These are phyloP conservation scores for Dryocosmus kuriphilus DNA, from an alignment of 2,888 invertebrate genomes.

Conservation along the genomic window DNA sequence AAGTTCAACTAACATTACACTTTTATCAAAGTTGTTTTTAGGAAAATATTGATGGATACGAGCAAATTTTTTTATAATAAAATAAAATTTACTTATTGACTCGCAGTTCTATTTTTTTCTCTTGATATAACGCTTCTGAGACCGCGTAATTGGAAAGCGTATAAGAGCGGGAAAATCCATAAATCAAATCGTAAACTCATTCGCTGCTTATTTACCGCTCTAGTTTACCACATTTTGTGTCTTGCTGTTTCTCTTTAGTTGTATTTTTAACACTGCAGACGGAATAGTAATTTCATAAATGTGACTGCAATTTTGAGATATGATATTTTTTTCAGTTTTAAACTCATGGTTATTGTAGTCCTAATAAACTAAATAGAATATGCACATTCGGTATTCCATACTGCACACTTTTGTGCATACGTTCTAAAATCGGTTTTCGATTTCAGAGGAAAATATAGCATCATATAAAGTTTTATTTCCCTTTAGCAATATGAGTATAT, in stretches of 20 bases:
- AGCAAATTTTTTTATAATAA: neutral
- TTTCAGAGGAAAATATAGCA: neutral
- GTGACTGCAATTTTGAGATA: slow-evolving; percentile 9
- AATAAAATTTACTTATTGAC: neutral
- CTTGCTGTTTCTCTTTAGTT: slow-evolving; percentile 15
- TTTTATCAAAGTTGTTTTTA: neutral
- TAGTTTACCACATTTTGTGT: slow-evolving; percentile 28
- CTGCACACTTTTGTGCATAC: neutral
- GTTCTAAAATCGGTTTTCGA: neutral
- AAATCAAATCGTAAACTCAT: slow-evolving; percentile 28
- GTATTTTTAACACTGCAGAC: slow-evolving; percentile 14
- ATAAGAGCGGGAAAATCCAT: slow-evolving; percentile 26
- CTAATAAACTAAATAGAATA: neutral
- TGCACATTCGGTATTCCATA: neutral
- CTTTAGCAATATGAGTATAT: no score
- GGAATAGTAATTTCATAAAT: slow-evolving; percentile 11
- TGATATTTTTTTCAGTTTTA: neutral
- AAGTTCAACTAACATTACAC: no score
- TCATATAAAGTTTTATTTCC: neutral
- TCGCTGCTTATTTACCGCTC: slow-evolving; percentile 28
- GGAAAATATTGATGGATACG: neutral
- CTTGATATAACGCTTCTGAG: neutral
- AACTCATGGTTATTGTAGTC: neutral
- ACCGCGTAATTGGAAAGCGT: slow-evolving; percentile 14
- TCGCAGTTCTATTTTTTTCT: neutral